phyloP scores from a whole-genome alignment of 2,113 vertebrate genomes.

The Heloderma charlesbogerti region DNA sequence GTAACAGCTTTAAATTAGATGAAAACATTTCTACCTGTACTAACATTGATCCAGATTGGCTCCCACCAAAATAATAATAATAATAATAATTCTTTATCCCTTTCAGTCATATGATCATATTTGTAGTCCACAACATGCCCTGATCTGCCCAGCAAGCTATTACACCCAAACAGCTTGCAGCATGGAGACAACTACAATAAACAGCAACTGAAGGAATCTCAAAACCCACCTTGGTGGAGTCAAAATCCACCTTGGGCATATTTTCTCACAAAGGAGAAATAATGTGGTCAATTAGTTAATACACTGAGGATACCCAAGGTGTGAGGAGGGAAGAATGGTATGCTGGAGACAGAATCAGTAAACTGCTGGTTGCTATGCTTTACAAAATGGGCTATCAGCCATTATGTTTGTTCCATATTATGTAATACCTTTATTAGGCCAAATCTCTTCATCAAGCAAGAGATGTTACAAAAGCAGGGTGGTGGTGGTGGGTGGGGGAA shows the following conservation, averaged over 20 bases:
- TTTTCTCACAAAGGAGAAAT: background rate
- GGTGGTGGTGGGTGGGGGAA: too few relatives aligned
- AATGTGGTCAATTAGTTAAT: background rate
- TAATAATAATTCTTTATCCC: background rate
- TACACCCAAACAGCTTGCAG: background rate
- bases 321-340: background rate
- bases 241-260: background rate
- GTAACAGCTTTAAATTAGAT: background rate
- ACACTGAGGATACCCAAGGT: background rate
- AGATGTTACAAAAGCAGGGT: too few relatives aligned
- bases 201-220: background rate
- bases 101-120: background rate
- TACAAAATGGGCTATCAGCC: background rate
- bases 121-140: background rate
- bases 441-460: too few relatives aligned
- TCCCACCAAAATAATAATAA: background rate
- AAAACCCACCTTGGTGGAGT: background rate
- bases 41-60: background rate
- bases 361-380: background rate
- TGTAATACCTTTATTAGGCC: too few relatives aligned
- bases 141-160: background rate
- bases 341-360: background rate
- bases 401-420: background rate
- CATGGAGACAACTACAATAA: background rate
- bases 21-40: background rate